These are phyloP conservation scores for Microcebus jonahi DNA, from an alignment of 2,113 vertebrate species.

Conservation along the genomic window DNA sequence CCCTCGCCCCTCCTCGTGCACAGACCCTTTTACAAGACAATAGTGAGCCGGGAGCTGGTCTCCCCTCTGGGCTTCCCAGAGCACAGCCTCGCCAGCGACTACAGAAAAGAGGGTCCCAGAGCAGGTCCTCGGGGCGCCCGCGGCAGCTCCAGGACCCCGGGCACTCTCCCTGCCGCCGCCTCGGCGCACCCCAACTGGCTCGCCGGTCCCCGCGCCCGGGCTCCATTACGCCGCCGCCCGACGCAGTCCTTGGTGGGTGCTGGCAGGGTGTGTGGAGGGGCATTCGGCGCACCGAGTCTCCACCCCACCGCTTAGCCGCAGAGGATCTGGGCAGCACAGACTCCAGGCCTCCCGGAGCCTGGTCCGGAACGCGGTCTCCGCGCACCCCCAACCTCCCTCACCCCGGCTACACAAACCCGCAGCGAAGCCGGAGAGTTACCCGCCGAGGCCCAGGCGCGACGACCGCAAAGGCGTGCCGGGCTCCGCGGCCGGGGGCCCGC, in stretches of 20 bases:
- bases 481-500: background rate
- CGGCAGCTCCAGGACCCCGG: background rate
- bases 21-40: background rate
- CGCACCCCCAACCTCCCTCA: background rate
- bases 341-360: background rate
- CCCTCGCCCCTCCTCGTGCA: background rate
- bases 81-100: background rate
- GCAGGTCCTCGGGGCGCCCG: background rate
- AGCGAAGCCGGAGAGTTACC: background rate
- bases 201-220: background rate
- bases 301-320: background rate
- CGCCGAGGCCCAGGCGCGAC: conserved; percentile 26
- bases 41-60: background rate
- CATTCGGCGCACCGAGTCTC: accelerated
- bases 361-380: background rate
- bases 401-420: background rate
- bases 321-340: background rate
- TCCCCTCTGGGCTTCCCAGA: accelerated
- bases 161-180: background rate
- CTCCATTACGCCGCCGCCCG: background rate
- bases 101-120: background rate
- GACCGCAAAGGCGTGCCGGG: background rate
- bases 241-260: too few relatives aligned
- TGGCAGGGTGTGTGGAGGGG: background rate
- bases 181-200: background rate